phyloP scores from a whole-genome alignment of 2,797 vertebrate species.

The Centropyge bicolor region DNA sequence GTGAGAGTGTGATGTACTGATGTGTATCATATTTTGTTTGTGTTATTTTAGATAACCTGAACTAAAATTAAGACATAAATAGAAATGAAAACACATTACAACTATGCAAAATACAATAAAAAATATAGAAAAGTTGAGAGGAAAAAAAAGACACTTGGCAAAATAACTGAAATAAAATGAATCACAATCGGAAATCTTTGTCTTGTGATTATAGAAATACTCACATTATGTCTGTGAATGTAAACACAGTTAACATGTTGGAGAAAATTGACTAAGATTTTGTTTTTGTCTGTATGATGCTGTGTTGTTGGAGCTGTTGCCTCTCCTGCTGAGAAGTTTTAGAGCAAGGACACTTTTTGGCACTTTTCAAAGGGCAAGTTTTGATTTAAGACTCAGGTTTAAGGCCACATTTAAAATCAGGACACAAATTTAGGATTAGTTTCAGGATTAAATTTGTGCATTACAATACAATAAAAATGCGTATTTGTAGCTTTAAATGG shows the following conservation, averaged over 20 bases:
- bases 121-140: neutral
- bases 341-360: neutral
- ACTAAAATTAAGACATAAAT: constrained; percentile 1
- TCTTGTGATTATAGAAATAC: neutral
- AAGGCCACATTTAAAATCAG: neutral
- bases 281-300: neutral
- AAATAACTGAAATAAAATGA: constrained; percentile 18
- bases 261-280: too few species aligned
- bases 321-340: neutral
- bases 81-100: constrained; percentile 4
- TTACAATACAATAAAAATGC: neutral
- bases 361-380: constrained; percentile 10
- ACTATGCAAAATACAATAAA: neutral
- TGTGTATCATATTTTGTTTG: neutral
- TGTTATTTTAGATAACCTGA: neutral
- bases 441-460: neutral
- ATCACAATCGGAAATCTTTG: neutral
- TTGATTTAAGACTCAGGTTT: neutral
- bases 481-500: neutral
- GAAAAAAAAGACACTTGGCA: neutral
- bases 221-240: neutral
- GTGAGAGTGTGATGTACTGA: neutral
- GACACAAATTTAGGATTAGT: neutral
- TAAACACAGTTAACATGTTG: constrained; percentile 4
- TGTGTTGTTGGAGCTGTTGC: neutral